phyloP scores from a whole-genome alignment of 2,113 vertebrate genomes.

The Pungitius pungitius region DNA sequence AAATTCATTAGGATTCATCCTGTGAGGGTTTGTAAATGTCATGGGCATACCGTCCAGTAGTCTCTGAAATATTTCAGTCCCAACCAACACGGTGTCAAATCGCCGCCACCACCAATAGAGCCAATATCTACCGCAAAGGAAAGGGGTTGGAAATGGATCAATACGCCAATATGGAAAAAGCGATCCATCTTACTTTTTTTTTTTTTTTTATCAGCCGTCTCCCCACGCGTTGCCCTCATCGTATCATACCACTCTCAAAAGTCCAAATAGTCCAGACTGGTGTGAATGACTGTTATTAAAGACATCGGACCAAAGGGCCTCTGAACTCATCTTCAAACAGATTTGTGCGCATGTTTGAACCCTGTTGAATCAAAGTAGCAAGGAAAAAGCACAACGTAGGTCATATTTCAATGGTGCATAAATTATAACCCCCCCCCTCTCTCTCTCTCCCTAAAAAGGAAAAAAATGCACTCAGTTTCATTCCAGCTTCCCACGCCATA shows the following conservation, averaged over 20 bases:
- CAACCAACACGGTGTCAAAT: constrained; percentile 45
- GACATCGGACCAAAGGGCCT: constrained; percentile 47
- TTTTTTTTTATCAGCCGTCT: constrained; percentile 87
- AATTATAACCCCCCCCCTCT: constrained; percentile 71
- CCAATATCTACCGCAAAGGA: constrained; percentile 85
- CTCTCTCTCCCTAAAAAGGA: no score
- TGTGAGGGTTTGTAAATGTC: neutral
- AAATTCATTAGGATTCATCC: neutral
- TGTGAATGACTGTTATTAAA: constrained; percentile 64
- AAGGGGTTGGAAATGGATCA: constrained; percentile 83
- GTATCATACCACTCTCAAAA: constrained; percentile 54
- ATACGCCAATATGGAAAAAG: constrained; percentile 87
- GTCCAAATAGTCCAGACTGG: constrained; percentile 44
- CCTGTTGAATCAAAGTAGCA: constrained; percentile 57
- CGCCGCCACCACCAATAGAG: constrained; percentile 79
- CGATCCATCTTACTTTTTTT: constrained; percentile 96
- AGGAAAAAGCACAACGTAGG: constrained; percentile 66
- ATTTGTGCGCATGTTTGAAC: constrained; percentile 64
- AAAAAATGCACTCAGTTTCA: constrained; percentile 69
- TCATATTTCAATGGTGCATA: constrained; percentile 69
- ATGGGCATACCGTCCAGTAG: neutral
- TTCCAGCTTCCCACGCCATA: constrained; percentile 69
- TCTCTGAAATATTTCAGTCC: neutral
- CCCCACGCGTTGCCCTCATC: constrained; percentile 61
- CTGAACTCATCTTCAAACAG: constrained; percentile 61